Evolutionary conservation across 2,797 vertebrate genomes (phyloP), one percentile per base, ranked within the genome.

Genomic region (Perodicticus potto): DNA sequence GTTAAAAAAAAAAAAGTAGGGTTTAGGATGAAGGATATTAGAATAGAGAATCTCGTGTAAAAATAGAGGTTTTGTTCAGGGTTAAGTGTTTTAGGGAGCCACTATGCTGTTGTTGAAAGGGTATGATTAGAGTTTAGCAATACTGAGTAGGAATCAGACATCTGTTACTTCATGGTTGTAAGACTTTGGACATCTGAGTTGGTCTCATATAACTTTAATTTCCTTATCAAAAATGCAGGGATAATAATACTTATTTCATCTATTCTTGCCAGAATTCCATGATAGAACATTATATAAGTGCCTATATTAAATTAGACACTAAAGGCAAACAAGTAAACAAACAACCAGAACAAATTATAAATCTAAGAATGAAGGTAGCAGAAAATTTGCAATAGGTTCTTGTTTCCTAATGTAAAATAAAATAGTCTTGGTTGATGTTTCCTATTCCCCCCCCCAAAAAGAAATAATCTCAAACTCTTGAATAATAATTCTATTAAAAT

Each of bases 401-500:
- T 12, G 0, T 80, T 95, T 89, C 19, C 55, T 49, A 85, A 10
- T 37, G 49, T 55, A 77, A 85, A 91, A 40, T 37, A 80, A 34
- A 84, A 91, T 22, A 34, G 11, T 57, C 7, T 27, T 29, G 14
- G 34, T 49, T 93, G 27, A 67, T 76, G 2, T 2, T 83, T 59
- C 69, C 10, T 45, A 53, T 61, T 29, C 16, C n/a, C n/a, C n/a
- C n/a, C n/a, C n/a, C n/a, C 55, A 78, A 25, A 55, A 55, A 83
- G 57, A 87, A 73, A 63, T 7, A 81, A 90, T 27, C 20, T 6
- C 19, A n/a, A 73, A 67, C 67, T 43, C 32, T 72, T 86, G 85
- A 96, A 61, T 69, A 89, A 96, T 83, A 67, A 70, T 53, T n/a
- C 29, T 89, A 49, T 74, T 92, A 73, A 93, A 95, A 95, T 88